Base-by-base conservation (phyloP, 2,888 invertebrate genomes). In the Eristalis pertinax region DNA sequence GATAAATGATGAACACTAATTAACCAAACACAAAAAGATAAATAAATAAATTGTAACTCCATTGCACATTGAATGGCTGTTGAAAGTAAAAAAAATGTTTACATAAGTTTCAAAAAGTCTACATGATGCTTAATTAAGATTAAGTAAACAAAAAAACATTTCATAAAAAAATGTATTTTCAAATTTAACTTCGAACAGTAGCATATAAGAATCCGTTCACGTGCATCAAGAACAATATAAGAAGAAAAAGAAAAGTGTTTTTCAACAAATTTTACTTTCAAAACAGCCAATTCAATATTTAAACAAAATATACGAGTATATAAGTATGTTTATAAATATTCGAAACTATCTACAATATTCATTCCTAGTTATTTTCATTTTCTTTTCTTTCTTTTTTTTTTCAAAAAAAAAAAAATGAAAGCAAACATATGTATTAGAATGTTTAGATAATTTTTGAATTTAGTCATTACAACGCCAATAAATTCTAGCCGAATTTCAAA, bases 81-180 rank as follows among this genome's bases (percentile, higher is more conserved):
- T 79, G 79, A 87, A 87, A 83, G 86, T 83, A 75, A 83, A 67
- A 69, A 62, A 67, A 69, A 62, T 67, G 58, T 50, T 41, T 29
- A 56, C 35, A 63, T 58, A n/a, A 15, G 60, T 80, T n/a, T 56
- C 13, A 50, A 19, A n/a, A 60, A 26, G 26, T 35, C 56, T 72
- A 29, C 50, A 60, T 32, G 38, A 65, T 62, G 64, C 29, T 8
- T n/a, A 19, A 19, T 19, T 19, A 26, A 58, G 13, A 13, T 2
- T 13, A 38, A 43, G 15, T 15, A 43, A n/a, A 50, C 7, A 8
- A 50, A 50, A n/a, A n/a, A 50, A 50, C 50, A 50, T 50, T 63
- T 22, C 8, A 38, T 69, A 32, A 32, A 32, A 32, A 10, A 32
- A 32, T 32, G 32, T 38, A n/a, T 41, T 32, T 29, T 26, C 41